Evolutionary conservation across 2,888 invertebrate species (phyloP), one percentile per base, ranked within the genome.

Genomic region (Dendrolimus houi): DNA sequence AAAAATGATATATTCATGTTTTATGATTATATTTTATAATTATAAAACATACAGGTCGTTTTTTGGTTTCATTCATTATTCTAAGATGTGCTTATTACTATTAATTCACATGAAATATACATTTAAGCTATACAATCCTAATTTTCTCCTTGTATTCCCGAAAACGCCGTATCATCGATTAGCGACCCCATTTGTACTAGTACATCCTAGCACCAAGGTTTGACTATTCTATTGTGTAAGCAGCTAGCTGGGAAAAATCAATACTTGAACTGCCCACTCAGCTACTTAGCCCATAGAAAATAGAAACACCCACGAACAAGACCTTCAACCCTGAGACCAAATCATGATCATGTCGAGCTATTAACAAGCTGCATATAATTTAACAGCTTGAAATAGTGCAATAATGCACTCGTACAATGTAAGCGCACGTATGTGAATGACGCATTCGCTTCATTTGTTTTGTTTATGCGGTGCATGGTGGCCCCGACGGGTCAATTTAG

Each of bases 401-500:
- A 8, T 12, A 12, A 47, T 54, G 53, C 53, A 42, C 14, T 52
- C 56, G 56, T 55, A 56, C 54, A 52, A 29, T 53, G 54, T 54
- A 56, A 57, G 55, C 56, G 47, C 52, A 52, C 52, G 55, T 54
- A 52, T 41, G 55, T 54, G 52, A 59, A 59, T 75, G 79, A 77
- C 76, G 82, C 81, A 83, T 81, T 75, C 70, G 68, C 68, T 74
- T 72, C 71, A 61, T 47, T 79, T 79, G 79, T 83, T 78, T 84
- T 83, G 82, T 85, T 84, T 87, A 82, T 83, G 79, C 77, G 78
- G 77, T 82, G 80, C 78, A 77, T 77, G 73, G 77, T 77, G 74
- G 71, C 74, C 74, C 78, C 78, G 76, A 75, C 79, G 73, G 79
- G 79, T 79, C 79, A 82, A 77, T 76, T 77, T 79, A 72, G 76